These are phyloP conservation scores for Clamator glandarius DNA, from an alignment of 2,797 vertebrate genomes.

Conservation along the genomic window DNA sequence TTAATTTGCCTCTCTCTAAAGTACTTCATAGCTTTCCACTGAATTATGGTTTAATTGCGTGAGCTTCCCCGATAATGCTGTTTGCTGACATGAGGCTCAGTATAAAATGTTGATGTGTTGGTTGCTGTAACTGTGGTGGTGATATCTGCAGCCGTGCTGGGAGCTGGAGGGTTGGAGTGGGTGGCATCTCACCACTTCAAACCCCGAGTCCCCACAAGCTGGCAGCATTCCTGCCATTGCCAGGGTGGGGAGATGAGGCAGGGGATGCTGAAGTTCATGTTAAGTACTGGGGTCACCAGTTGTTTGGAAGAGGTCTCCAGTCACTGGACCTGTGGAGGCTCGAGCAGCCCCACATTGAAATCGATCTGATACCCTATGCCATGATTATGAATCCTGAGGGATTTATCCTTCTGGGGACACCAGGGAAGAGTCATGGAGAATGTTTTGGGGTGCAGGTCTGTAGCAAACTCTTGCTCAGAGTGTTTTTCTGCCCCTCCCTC, in stretches of 20 bases:
- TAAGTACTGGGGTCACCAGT: background rate
- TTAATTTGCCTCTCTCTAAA: conserved; percentile 26
- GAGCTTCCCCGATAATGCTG: background rate
- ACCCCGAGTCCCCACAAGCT: background rate
- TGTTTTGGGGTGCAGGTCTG: background rate
- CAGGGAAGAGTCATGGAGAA: background rate
- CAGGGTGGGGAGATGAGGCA: background rate
- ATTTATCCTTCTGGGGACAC: background rate
- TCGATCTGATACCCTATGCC: background rate
- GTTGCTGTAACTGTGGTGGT: background rate
- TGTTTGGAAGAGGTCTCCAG: background rate
- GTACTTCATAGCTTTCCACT: background rate
- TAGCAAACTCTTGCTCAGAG: background rate
- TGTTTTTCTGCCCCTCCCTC: background rate
- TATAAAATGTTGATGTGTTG: background rate
- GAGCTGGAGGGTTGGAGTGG: background rate
- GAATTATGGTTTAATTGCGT: conserved; percentile 14
- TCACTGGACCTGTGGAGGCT: background rate
- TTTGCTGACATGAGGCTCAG: background rate
- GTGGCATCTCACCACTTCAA: background rate
- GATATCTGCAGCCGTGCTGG: background rate
- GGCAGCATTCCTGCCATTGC: background rate
- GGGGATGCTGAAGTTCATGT: background rate
- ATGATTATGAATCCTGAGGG: background rate
- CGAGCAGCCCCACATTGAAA: background rate